Evolutionary conservation across 1,140 invertebrate genomes (phyloP).

Genomic region (Drosophila nigrodunni): DNA sequence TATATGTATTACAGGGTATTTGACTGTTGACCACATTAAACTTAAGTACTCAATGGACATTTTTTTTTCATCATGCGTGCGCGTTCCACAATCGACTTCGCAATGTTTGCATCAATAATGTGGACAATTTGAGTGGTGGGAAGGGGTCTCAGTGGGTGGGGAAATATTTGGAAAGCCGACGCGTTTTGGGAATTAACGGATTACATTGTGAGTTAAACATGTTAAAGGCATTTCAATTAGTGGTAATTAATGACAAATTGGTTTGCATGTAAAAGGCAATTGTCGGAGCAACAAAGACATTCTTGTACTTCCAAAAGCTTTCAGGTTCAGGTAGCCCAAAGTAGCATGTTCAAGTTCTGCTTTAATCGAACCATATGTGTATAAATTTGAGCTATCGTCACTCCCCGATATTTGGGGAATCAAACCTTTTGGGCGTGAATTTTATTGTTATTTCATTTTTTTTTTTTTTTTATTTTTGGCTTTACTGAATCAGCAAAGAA

Average conservation of each 20-base stretch:
- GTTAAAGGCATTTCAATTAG: slow-evolving; percentile 44
- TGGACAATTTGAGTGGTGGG: background rate
- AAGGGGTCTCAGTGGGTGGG: too few relatives aligned
- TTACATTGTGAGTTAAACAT: slow-evolving; percentile 40
- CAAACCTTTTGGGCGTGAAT: background rate
- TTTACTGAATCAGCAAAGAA: slow-evolving; percentile 3
- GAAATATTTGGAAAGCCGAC: background rate
- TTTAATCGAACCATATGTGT: background rate
- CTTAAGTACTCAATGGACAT: background rate
- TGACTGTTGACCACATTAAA: background rate
- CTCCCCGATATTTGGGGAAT: background rate
- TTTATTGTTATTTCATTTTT: background rate
- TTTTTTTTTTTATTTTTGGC: slow-evolving; percentile 10
- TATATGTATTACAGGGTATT: slow-evolving; percentile 5
- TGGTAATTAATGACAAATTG: slow-evolving; percentile 40
- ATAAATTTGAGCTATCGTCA: background rate
- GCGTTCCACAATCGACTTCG: slow-evolving; percentile 15
- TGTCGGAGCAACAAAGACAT: background rate
- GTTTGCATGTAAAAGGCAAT: slow-evolving; percentile 24
- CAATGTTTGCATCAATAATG: background rate
- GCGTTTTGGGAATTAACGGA: slow-evolving; percentile 35
- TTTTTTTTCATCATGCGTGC: slow-evolving; percentile 4
- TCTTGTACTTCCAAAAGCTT: slow-evolving; percentile 2
- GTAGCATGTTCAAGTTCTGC: background rate
- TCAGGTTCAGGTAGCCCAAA: background rate